Conservation (phyloP, 1,140 invertebrate species). For the Diachasma alloeum region DNA sequence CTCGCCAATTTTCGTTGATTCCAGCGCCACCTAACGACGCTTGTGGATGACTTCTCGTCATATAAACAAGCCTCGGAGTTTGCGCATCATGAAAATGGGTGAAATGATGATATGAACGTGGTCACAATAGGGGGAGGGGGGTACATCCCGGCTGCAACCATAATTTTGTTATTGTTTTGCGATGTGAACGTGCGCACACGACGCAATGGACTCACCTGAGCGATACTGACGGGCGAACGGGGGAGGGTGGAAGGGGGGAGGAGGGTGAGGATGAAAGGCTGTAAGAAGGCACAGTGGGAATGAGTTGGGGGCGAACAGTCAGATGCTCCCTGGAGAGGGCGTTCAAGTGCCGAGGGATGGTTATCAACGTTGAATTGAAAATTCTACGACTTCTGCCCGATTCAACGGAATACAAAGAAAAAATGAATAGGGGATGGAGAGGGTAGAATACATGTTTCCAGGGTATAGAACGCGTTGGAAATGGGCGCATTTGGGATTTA, state of each 20-base stretch:
- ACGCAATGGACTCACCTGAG: background rate
- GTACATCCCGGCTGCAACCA: background rate
- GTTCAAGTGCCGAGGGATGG: conserved; percentile 15
- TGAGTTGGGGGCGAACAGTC: background rate
- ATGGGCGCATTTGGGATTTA: conserved; percentile 12
- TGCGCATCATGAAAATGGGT: conserved; percentile 35
- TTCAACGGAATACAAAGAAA: conserved; percentile 1
- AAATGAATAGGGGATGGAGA: background rate
- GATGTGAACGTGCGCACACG: background rate
- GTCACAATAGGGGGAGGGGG: background rate
- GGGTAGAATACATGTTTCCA: background rate
- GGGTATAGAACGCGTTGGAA: background rate
- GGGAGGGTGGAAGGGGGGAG: no score
- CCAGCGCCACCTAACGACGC: conserved; percentile 10
- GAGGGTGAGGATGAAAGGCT: background rate
- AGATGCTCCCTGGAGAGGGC: background rate
- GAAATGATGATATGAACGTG: conserved; percentile 2
- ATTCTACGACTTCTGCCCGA: conserved; percentile 14
- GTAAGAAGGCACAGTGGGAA: background rate
- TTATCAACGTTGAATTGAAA: conserved; percentile 25
- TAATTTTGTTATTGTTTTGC: conserved; percentile 29
- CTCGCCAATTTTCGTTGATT: background rate
- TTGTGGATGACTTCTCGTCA: conserved; percentile 17
- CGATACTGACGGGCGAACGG: background rate
- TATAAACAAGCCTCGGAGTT: conserved; percentile 55